These are phyloP conservation scores for Xiphydria camelus DNA, from an alignment of 2,888 invertebrate genomes.

Conservation along the genomic window DNA sequence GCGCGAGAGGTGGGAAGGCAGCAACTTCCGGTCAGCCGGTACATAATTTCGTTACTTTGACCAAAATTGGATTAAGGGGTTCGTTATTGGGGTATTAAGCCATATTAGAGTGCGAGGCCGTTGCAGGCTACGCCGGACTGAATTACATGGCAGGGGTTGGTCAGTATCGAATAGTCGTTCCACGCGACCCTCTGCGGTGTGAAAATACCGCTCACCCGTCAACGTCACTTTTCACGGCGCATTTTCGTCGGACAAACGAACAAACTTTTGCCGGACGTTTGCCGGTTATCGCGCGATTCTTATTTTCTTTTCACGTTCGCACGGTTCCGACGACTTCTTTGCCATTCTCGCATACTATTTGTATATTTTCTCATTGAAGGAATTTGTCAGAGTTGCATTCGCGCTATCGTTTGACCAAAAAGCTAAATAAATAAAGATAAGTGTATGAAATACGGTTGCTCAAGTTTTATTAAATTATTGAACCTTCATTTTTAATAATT, in stretches of 20 bases:
- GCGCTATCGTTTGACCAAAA: no score
- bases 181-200: conserved; percentile 22
- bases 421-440: no score
- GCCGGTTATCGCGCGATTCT: no score
- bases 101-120: conserved; percentile 29
- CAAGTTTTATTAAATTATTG: no score
- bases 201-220: conserved; percentile 21
- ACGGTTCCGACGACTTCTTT: not conserved
- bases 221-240: not conserved
- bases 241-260: no score
- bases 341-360: no score
- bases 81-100: conserved; percentile 45
- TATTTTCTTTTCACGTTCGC: not conserved
- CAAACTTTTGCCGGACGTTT: no score
- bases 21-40: conserved; percentile 47
- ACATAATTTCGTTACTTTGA: conserved; percentile 45
- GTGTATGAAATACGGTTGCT: no score
- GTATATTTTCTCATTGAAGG: no score
- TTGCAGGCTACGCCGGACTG: not conserved
- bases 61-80: conserved; percentile 49
- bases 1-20: conserved; percentile 25
- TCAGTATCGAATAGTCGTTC: conserved; percentile 32
- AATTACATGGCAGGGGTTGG: conserved; percentile 25
- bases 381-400: no score
- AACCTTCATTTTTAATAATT: no score